Percentiles rank a stretch among this genome's conserved stretches.
phyloP scores from a whole-genome alignment of 1,140 invertebrate species.

The Drosophila tropicalis region DNA sequence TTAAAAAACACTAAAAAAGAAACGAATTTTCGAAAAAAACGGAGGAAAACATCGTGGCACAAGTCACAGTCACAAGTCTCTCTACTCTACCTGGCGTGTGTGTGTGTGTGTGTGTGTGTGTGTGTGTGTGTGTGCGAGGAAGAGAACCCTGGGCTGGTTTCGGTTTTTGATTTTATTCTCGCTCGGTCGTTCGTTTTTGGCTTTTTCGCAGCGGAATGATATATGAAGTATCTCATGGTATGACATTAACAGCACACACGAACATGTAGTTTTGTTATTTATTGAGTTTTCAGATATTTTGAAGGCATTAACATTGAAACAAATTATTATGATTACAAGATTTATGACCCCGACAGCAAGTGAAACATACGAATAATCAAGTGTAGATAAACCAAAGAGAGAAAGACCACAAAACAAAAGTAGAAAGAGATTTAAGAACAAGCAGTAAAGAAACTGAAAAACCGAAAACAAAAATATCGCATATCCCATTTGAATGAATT shows the following conservation, averaged over 20 bases:
- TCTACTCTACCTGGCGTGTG: constrained; percentile 54
- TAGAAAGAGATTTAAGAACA: constrained; percentile 6
- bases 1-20: constrained; percentile 12
- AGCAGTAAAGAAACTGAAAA: not conserved
- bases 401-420: not conserved
- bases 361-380: constrained; percentile 61
- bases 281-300: constrained; percentile 83
- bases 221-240: constrained; percentile 83
- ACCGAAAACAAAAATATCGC: not conserved
- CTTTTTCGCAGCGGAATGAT: constrained; percentile 65
- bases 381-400: constrained; percentile 8
- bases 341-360: constrained; percentile 69
- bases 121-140: not conserved
- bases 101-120: no score
- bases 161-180: constrained; percentile 36
- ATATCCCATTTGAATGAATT: constrained; percentile 10
- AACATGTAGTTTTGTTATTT: constrained; percentile 83
- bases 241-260: constrained; percentile 83
- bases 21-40: constrained; percentile 4
- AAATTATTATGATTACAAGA: constrained; percentile 83
- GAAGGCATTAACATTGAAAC: constrained; percentile 83
- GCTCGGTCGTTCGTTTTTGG: constrained; percentile 6
- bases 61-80: constrained; percentile 50
- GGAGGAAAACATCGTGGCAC: constrained; percentile 29
- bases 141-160: constrained; percentile 27